A percentile compares a stretch with the other conserved stretches of the same genome.
Conservation (phyloP, 2,113 vertebrate species). For the Pteropus alecto region DNA sequence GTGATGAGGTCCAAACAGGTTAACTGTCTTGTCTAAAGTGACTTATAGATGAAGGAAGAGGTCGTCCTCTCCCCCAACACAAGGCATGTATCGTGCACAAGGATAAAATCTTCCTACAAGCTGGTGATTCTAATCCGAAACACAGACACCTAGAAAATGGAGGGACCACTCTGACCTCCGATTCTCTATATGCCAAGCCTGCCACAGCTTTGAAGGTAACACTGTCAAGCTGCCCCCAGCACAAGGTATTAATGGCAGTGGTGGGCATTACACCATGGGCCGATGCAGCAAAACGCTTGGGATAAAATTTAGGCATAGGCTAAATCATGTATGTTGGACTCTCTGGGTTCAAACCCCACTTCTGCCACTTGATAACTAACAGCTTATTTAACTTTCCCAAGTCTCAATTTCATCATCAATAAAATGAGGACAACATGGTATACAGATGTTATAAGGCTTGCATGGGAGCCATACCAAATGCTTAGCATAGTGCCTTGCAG, state of each 20-base stretch:
- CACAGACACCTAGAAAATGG: background rate
- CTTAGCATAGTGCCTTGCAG: background rate
- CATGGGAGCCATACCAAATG: background rate
- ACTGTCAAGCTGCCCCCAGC: background rate
- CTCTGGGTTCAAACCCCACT: background rate
- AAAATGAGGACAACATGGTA: background rate
- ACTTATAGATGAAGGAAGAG: conserved; percentile 58
- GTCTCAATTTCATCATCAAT: background rate
- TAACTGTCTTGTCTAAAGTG: conserved; percentile 61
- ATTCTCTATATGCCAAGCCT: background rate
- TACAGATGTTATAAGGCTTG: background rate
- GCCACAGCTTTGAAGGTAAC: background rate
- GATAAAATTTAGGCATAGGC: background rate
- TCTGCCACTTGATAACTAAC: background rate
- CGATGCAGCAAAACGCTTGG: background rate
- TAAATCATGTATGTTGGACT: background rate
- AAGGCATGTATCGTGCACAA: background rate
- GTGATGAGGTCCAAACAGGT: conserved; percentile 63
- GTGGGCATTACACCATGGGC: background rate
- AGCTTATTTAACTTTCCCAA: background rate
- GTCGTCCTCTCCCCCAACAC: background rate
- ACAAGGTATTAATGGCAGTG: background rate
- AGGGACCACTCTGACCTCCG: background rate
- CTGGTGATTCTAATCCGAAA: background rate
- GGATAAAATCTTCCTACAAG: background rate